Evolutionary conservation across 2,888 invertebrate genomes (phyloP).

Genomic region (Seira sanloemensis): DNA sequence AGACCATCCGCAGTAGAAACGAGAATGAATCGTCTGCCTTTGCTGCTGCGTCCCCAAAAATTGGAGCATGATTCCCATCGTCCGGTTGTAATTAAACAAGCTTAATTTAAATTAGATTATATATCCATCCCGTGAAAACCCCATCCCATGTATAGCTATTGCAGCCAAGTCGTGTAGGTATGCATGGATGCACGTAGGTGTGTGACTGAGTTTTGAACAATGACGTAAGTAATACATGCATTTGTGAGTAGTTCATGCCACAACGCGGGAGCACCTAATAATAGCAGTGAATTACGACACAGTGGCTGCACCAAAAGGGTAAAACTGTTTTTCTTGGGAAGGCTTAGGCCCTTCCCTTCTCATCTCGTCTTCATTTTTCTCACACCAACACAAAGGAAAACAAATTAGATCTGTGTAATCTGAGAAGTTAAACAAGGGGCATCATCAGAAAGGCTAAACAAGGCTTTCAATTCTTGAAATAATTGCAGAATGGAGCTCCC

Average conservation of each 20-base stretch:
- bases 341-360: too few species aligned
- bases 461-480: background rate
- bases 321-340: background rate
- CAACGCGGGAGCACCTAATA: too few species aligned
- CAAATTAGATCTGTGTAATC: background rate
- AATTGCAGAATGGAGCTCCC: background rate
- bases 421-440: background rate
- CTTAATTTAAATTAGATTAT: background rate
- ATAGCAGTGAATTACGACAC: background rate
- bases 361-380: background rate
- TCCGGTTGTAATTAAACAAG: background rate
- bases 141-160: too few species aligned
- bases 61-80: background rate
- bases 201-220: too few species aligned
- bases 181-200: too few species aligned
- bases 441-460: background rate
- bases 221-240: background rate
- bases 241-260: background rate
- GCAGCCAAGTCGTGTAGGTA: too few species aligned
- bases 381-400: background rate
- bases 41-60: background rate
- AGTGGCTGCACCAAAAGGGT: background rate
- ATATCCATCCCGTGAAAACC: background rate
- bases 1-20: too few species aligned
- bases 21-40: too few species aligned